These are phyloP conservation scores for Pollenia angustigena DNA, from an alignment of 2,888 invertebrate species.

Conservation along the genomic window DNA sequence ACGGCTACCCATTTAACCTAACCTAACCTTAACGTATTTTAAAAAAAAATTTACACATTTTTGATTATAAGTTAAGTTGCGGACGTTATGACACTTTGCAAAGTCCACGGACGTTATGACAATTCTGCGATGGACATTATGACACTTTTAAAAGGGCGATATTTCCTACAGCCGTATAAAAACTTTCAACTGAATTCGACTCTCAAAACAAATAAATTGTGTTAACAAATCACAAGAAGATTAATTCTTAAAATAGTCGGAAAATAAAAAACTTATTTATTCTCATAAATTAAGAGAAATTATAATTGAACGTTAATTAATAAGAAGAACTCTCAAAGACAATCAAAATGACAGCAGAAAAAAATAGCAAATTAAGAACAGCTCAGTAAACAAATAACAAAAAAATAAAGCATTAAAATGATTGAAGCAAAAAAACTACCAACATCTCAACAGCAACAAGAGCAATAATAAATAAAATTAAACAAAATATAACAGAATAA, in stretches of 20 bases:
- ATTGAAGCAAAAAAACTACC: conserved; percentile 30
- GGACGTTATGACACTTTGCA: no score
- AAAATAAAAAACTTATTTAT: conserved; percentile 43
- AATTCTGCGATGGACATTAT: no score
- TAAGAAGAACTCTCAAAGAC: conserved; percentile 41
- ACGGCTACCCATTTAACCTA: no score
- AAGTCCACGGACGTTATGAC: no score
- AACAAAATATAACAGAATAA: no score
- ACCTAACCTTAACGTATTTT: no score
- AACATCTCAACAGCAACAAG: conserved; percentile 3
- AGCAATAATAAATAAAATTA: conserved; percentile 26
- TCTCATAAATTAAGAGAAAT: conserved; percentile 6
- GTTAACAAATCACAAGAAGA: neutral
- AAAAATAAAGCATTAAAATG: conserved; percentile 11
- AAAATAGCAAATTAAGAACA: conserved; percentile 27
- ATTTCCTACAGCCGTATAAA: no score
- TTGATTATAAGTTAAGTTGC: no score
- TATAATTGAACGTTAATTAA: conserved; percentile 56
- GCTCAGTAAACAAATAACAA: neutral
- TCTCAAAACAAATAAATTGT: conserved; percentile 20
- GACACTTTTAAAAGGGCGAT: no score
- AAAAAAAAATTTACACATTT: no score
- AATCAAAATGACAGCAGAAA: conserved; percentile 1
- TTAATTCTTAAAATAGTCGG: neutral
- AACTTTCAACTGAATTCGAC: neutral